Evolutionary conservation across 2,888 invertebrate genomes (phyloP).

Genomic region (Epinotia brunnichana): DNA sequence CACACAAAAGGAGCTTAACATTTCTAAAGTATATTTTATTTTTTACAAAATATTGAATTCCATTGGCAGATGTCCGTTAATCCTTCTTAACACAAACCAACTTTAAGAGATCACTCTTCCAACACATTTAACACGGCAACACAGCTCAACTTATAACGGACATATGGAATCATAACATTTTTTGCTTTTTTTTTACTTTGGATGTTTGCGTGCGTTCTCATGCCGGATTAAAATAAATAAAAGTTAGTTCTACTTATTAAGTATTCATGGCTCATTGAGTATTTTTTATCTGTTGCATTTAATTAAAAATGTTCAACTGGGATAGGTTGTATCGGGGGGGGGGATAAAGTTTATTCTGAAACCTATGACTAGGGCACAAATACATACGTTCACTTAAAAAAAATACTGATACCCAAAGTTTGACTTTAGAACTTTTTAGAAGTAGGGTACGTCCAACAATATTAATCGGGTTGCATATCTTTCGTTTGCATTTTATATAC

Average conservation of each 20-base stretch:
- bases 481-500: too few species aligned
- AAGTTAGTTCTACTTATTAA: constrained; percentile 41
- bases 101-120: constrained; percentile 24
- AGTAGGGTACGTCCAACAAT: too few species aligned
- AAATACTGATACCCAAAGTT: too few species aligned
- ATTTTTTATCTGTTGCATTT: constrained; percentile 55
- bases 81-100: constrained; percentile 46
- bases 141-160: constrained; percentile 21
- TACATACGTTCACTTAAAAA: too few species aligned
- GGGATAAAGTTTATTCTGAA: too few species aligned
- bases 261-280: constrained; percentile 39
- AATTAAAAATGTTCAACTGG: constrained; percentile 17
- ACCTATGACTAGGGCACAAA: too few species aligned
- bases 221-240: constrained; percentile 60
- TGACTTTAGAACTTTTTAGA: too few species aligned
- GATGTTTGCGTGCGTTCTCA: constrained; percentile 54
- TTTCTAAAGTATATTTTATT: constrained; percentile 37
- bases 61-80: constrained; percentile 48
- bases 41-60: constrained; percentile 43
- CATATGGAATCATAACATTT: constrained; percentile 39
- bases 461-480: too few species aligned
- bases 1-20: constrained; percentile 38
- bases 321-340: neutral
- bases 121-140: neutral
- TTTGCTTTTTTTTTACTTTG: constrained; percentile 35